Base-by-base conservation (phyloP, 2,113 vertebrate genomes). In the Hemiprocne comata region DNA sequence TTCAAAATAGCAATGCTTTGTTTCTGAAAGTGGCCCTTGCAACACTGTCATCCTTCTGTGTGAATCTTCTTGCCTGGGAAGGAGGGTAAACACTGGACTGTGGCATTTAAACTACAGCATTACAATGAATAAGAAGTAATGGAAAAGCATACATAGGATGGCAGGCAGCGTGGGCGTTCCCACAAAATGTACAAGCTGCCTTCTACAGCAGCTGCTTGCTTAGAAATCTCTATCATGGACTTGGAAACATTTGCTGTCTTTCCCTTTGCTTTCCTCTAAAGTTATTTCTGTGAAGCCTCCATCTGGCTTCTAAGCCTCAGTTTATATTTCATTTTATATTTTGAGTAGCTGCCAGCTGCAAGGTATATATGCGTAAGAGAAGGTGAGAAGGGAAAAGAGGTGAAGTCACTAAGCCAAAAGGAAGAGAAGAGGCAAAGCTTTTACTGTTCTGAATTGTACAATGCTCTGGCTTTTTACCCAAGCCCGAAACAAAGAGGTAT, bases 181-280 rank as follows among this genome's bases (percentile, higher is more conserved):
- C 78, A 79, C 78, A 66, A 73, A 79, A 87, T 90, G 67, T 86
- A 89, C 67, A 70, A 72, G 55, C 91, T 96, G 93, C 91, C 64
- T 96, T 79, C 81, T 82, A 28, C 28, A 67, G 78, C 71, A 91
- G 70, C 91, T 96, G 96, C 87, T 70, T 76, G 29, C 84, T 91
- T 85, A 77, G 42, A 91, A 88, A 85, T 90, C 28, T 85, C 85
- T 55, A 64, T 62, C 34, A 62, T 34, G 60, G 55, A 29, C 74
- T 80, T 79, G 34, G 64, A 85, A 82, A 91, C 46, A n/a, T 42
- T 85, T 81, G 29, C 78, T 94, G 25, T 53, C 71, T 89, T 93
- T 73, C 75, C 64, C 58, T 91, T 79, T 93, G 60, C 93, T 90
- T 91, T 90, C 67, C 78, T 82, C 67, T 93, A 17, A 8, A 13